phyloP scores from a whole-genome alignment of 2,888 invertebrate genomes.

The Scrobipalpa atriplicella region DNA sequence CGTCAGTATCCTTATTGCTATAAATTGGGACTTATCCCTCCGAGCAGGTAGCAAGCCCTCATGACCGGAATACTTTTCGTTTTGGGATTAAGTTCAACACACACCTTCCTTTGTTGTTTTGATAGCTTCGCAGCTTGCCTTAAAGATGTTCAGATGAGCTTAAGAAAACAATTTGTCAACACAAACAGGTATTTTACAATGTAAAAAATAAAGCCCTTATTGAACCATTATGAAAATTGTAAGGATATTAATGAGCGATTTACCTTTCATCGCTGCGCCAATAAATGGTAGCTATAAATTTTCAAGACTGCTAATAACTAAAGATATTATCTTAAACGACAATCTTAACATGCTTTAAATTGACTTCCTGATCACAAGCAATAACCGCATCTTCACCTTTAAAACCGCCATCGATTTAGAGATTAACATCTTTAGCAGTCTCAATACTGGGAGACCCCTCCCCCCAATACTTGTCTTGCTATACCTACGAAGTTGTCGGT shows the following conservation, averaged over 20 bases:
- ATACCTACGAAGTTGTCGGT: slow-evolving; percentile 45
- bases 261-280: slow-evolving; percentile 3
- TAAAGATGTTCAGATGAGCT: slow-evolving; percentile 12
- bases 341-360: slow-evolving; percentile 16
- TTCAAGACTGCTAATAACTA: not conserved
- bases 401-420: slow-evolving; percentile 18
- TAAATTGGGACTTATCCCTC: slow-evolving; percentile 35
- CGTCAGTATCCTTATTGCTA: slow-evolving; percentile 15
- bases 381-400: slow-evolving; percentile 20
- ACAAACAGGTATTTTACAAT: slow-evolving; percentile 12
- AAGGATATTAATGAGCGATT: not conserved
- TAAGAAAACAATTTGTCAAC: slow-evolving; percentile 17
- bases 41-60: slow-evolving; percentile 71
- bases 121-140: slow-evolving; percentile 21
- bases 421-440: slow-evolving; percentile 23
- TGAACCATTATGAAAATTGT: not conserved
- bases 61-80: slow-evolving; percentile 55
- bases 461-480: slow-evolving; percentile 26
- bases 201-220: not conserved
- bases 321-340: slow-evolving; percentile 18
- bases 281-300: slow-evolving; percentile 5
- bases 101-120: slow-evolving; percentile 34
- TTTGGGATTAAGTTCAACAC: slow-evolving; percentile 33
- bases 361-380: slow-evolving; percentile 19
- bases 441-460: slow-evolving; percentile 19